Percentiles rank a stretch among this genome's conserved stretches.
phyloP scores from a whole-genome alignment of 1,140 invertebrate species.

The Arion vulgaris region DNA sequence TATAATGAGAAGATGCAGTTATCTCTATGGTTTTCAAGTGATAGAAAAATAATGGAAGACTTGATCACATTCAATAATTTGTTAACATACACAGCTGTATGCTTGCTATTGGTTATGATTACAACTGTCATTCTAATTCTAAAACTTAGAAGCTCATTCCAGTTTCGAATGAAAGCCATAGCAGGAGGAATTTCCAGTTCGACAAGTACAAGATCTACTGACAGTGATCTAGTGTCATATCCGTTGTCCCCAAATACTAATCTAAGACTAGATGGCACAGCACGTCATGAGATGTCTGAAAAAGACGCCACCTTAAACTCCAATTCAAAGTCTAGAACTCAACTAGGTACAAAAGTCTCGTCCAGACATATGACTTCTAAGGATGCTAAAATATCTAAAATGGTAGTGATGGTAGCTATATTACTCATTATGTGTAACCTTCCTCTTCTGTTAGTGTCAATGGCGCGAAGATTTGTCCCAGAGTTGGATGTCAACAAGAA shows the following conservation, averaged over 20 bases:
- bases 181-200: not conserved
- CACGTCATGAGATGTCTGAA: too few relatives aligned
- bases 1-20: not conserved
- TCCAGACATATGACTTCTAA: too few relatives aligned
- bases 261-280: too few relatives aligned
- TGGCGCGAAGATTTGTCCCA: not conserved
- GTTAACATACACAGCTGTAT: not conserved
- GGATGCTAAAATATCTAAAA: not conserved
- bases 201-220: not conserved
- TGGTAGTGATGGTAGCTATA: not conserved
- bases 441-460: not conserved
- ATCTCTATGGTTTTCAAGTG: not conserved
- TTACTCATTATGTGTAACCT: not conserved
- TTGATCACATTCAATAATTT: not conserved
- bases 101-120: not conserved
- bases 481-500: not conserved
- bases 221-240: not conserved
- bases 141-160: not conserved
- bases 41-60: slow-evolving; percentile 4
- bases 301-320: too few relatives aligned
- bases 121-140: not conserved
- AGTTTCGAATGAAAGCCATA: not conserved
- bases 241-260: not conserved
- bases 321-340: too few relatives aligned
- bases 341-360: too few relatives aligned